Base-by-base conservation (phyloP, 1,140 invertebrate genomes). In the Periplaneta americana region DNA sequence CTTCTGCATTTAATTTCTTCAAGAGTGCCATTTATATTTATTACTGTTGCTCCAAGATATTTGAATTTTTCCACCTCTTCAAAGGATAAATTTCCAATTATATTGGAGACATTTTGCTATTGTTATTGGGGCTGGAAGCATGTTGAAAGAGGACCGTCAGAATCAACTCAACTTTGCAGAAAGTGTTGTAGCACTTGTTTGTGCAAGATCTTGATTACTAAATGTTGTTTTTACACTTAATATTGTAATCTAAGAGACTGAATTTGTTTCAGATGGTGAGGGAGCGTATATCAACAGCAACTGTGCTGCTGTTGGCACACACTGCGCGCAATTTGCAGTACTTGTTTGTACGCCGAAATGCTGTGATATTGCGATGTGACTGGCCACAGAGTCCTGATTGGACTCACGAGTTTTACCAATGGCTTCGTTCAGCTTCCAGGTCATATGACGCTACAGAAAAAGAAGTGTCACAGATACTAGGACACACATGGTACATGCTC, bases 251-350 rank as follows among this genome's bases (percentile, higher is more conserved):
- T 1, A 78, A 22, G 11, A 18, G 13, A 36, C 33, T 78, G 31
- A 1, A 31, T 22, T 31, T 78, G 18, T 80, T 86, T 34, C 84
- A 95, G 94, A 89, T 95, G 83, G 91, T 97, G 28, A 90, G 94
- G 8, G 95, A 97, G 85, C 89, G 94, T 85, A 91, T 97, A 78
- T 96, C 95, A 1, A 96, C 95, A 0, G 90, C 93, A 0, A 96
- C 95, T 1, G 89, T 96, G 18, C 86, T 97, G 34, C 88, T 96
- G n/a, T 89, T 96, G 35, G 94, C 93, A 0, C 89, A 90, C 48
- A 91, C 91, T 1, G 92, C 92, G 5, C 91, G 91, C 80, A 92
- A 92, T 82, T 88, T 97, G 33, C 88, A 89, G 37, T 89, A 89
- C 39, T 88, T 97, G 1, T 90, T 93, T 80, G 92, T 97, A 1